These are phyloP conservation scores for Hyaena hyaena DNA, from an alignment of 2,113 vertebrate genomes.

Conservation along the genomic window DNA sequence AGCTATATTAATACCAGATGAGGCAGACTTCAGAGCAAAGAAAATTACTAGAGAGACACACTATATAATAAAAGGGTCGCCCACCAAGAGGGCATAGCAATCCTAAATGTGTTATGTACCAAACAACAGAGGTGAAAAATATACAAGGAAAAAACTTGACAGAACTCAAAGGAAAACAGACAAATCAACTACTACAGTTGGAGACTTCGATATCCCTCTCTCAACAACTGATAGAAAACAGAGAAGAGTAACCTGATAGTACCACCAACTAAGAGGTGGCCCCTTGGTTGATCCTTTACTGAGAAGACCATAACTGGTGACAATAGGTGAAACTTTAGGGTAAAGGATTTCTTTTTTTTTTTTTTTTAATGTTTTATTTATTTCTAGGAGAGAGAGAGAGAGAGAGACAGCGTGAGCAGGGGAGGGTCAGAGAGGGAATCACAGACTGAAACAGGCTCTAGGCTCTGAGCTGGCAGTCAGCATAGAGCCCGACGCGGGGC, in stretches of 20 bases:
- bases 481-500: too few species aligned
- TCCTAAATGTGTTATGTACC: background rate
- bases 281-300: slow-evolving; percentile 75
- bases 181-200: too few species aligned
- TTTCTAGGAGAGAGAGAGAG: too few species aligned
- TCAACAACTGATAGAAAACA: background rate
- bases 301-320: slow-evolving; percentile 94
- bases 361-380: too few species aligned
- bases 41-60: background rate
- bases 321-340: slow-evolving; percentile 8
- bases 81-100: background rate
- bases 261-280: background rate
- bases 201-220: background rate
- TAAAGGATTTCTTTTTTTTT: too few species aligned
- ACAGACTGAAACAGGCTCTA: too few species aligned
- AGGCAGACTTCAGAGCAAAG: background rate
- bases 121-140: background rate
- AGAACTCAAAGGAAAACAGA: background rate
- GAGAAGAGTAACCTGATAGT: background rate
- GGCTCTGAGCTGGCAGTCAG: too few species aligned
- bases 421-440: too few species aligned
- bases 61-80: background rate
- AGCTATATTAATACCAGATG: background rate
- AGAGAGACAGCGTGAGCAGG: too few species aligned
- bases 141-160: background rate